phyloP scores from a whole-genome alignment of 2,888 invertebrate genomes.

The Tetragonisca angustula region DNA sequence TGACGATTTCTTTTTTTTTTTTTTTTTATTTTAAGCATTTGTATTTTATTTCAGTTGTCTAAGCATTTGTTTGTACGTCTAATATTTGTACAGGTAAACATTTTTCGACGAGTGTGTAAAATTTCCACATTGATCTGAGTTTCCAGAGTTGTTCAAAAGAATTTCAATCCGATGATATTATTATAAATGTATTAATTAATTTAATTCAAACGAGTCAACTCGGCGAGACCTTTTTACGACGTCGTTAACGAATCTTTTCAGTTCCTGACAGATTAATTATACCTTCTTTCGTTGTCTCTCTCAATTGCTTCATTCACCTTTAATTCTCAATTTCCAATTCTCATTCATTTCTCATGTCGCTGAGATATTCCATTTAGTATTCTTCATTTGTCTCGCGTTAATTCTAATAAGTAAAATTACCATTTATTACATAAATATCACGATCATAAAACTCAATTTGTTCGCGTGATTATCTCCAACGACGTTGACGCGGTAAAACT shows the following conservation, averaged over 20 bases:
- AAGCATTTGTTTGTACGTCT: no score
- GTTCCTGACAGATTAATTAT: no score
- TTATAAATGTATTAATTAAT: no score
- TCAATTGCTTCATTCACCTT: neutral
- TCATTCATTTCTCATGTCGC: neutral
- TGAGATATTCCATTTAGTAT: neutral
- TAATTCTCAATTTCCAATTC: no score
- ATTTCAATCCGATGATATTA: no score
- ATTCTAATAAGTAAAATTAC: neutral
- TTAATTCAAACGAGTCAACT: no score
- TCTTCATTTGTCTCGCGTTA: neutral
- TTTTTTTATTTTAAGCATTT: neutral
- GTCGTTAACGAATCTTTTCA: no score
- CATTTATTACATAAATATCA: neutral
- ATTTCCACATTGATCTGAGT: no score
- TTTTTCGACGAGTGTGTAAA: no score
- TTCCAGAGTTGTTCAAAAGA: no score
- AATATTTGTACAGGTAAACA: no score
- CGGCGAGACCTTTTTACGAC: no score
- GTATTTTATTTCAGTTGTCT: neutral
- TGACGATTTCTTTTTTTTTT: neutral
- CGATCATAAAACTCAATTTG: neutral
- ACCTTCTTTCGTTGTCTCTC: neutral
- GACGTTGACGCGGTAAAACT: neutral
- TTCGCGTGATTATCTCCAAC: neutral